These are phyloP conservation scores for Oxycera nigricornis DNA, from an alignment of 2,888 invertebrate genomes.

Conservation along the genomic window DNA sequence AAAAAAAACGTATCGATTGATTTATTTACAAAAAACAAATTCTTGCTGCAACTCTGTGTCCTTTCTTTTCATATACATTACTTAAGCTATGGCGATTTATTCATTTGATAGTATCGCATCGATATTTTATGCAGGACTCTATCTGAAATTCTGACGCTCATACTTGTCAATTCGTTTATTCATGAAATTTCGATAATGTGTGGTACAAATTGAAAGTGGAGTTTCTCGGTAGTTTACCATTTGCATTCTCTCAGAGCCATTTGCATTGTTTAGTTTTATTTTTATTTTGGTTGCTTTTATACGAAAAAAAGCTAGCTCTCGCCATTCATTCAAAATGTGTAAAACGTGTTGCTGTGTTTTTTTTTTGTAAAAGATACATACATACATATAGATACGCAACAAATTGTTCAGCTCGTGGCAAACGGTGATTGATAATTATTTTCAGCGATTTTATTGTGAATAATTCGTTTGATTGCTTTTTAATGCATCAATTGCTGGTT, in stretches of 20 bases:
- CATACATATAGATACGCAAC: background rate
- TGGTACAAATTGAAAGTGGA: constrained; percentile 3
- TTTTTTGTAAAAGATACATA: background rate
- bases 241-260: background rate
- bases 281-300: background rate
- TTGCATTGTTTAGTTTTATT: background rate
- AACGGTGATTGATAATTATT: background rate
- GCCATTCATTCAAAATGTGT: background rate
- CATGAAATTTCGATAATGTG: constrained; percentile 39
- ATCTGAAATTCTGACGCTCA: background rate
- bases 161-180: background rate
- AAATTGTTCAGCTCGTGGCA: constrained; percentile 1
- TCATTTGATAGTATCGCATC: constrained; percentile 8
- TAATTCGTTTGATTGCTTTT: background rate
- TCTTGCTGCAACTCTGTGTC: constrained; percentile 32
- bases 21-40: constrained; percentile 37
- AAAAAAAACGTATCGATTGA: background rate
- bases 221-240: constrained; percentile 9
- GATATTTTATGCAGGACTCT: constrained; percentile 34
- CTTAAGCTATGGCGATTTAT: background rate
- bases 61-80: background rate
- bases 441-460: background rate
- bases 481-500: constrained; percentile 2
- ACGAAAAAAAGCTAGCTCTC: background rate
- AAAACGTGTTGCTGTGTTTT: background rate